phyloP scores from a whole-genome alignment of 2,888 invertebrate genomes.

The Alloscopus bannaensis region DNA sequence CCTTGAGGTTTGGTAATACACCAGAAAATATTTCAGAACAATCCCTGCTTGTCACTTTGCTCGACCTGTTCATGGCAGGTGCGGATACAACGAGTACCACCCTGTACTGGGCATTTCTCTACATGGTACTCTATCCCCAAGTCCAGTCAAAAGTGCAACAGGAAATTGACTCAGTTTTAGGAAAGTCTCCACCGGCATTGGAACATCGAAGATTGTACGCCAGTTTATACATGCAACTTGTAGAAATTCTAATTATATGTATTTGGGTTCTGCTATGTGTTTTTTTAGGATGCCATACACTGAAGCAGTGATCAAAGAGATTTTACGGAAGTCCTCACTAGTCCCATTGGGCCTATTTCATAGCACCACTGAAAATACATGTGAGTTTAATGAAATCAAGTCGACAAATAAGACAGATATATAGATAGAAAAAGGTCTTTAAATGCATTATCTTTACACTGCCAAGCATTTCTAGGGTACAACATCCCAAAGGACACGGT shows the following conservation, averaged over 20 bases:
- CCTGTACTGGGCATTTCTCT: constrained; percentile 73
- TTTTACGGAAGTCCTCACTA: constrained; percentile 70
- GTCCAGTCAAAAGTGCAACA: constrained; percentile 73
- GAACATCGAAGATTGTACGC: constrained; percentile 68
- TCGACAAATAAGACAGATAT: neutral
- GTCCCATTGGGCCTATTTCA: constrained; percentile 72
- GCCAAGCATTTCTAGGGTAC: constrained; percentile 68
- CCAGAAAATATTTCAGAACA: constrained; percentile 68
- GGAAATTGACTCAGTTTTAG: constrained; percentile 74
- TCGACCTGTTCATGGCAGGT: constrained; percentile 74
- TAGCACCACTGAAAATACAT: constrained; percentile 63
- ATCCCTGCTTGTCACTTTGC: constrained; percentile 71
- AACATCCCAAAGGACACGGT: constrained; percentile 72
- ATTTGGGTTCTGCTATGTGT: neutral
- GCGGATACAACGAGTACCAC: constrained; percentile 73
- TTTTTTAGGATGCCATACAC: constrained; percentile 71
- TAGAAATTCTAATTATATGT: constrained; percentile 30
- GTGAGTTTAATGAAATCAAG: constrained; percentile 52
- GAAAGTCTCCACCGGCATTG: constrained; percentile 65
- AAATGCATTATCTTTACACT: constrained; percentile 17
- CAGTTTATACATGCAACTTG: constrained; percentile 64
- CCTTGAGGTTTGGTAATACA: neutral
- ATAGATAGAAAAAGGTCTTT: neutral
- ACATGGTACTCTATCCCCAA: constrained; percentile 72
- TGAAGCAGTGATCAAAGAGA: constrained; percentile 72